Conservation (phyloP, 1,140 invertebrate genomes). For the Leptinotarsa texana region DNA sequence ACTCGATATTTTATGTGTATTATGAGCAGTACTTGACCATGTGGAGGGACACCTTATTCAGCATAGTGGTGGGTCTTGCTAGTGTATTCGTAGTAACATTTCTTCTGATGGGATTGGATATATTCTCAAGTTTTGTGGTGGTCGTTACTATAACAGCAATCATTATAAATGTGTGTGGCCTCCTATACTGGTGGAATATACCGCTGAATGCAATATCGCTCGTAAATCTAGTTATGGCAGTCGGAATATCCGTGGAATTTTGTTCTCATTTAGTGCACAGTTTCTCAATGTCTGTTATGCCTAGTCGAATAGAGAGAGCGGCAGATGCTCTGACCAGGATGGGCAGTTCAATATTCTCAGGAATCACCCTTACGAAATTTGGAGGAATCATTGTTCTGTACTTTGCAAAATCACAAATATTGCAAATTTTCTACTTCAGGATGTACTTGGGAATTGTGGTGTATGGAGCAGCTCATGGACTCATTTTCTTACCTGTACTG, state of each 20-base stretch:
- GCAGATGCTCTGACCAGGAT: slow-evolving; percentile 84
- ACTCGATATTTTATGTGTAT: slow-evolving; percentile 98
- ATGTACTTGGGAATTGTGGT: slow-evolving; percentile 98
- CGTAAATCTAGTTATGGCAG: slow-evolving; percentile 98
- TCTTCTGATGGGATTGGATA: slow-evolving; percentile 90
- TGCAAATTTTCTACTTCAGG: slow-evolving; percentile 96
- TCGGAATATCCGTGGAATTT: slow-evolving; percentile 98
- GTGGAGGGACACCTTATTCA: slow-evolving; percentile 87
- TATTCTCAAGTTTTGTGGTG: slow-evolving; percentile 86
- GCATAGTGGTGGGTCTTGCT: slow-evolving; percentile 82
- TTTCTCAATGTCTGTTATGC: slow-evolving; percentile 79
- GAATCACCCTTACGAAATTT: slow-evolving; percentile 96
- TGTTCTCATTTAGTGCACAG: slow-evolving; percentile 95
- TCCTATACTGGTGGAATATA: slow-evolving; percentile 98
- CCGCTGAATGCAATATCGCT: slow-evolving; percentile 95
- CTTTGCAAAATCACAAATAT: slow-evolving; percentile 96
- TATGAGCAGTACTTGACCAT: slow-evolving; percentile 99
- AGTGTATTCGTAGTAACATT: slow-evolving; percentile 96
- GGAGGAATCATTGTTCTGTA: slow-evolving; percentile 92
- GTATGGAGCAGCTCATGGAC: slow-evolving; percentile 93
- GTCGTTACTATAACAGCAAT: slow-evolving; percentile 94
- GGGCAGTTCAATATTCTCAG: slow-evolving; percentile 95
- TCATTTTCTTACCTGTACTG: slow-evolving; percentile 95
- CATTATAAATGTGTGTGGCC: slow-evolving; percentile 85
- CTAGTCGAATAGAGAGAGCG: slow-evolving; percentile 74